phyloP scores from a whole-genome alignment of 2,888 invertebrate species.

The Eristalis arbustorum region DNA sequence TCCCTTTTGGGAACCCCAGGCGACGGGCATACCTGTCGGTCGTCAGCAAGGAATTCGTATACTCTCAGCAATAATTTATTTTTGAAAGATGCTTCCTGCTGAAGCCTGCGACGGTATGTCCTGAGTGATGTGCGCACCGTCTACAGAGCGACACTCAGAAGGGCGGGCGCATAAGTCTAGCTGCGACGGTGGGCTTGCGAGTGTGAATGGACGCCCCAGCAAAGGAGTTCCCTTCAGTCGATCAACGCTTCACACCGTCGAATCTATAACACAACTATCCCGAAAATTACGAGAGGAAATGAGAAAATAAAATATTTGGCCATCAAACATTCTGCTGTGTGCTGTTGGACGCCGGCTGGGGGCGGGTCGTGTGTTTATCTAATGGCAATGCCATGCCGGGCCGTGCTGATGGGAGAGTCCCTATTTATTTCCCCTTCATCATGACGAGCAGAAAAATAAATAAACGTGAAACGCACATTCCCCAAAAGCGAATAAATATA shows the following conservation, averaged over 20 bases:
- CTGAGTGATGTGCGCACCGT: not conserved
- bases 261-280: slow-evolving; percentile 35
- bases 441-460: slow-evolving; percentile 49
- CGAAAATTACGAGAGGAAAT: slow-evolving; percentile 40
- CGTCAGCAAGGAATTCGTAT: not conserved
- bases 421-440: slow-evolving; percentile 51
- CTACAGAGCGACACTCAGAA: not conserved
- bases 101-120: not conserved
- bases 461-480: slow-evolving; percentile 46
- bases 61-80: slow-evolving; percentile 21
- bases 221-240: not conserved
- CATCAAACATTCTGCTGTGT: slow-evolving; percentile 18
- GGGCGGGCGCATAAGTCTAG: not conserved
- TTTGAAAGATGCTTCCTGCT: slow-evolving; percentile 24
- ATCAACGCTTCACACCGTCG: not conserved
- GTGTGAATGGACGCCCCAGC: not conserved
- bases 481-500: slow-evolving; percentile 27
- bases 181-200: not conserved
- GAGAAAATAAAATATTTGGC: slow-evolving; percentile 52
- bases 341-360: not conserved
- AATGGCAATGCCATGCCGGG: not conserved
- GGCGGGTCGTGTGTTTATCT: not conserved
- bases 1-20: not conserved
- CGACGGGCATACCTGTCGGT: not conserved
- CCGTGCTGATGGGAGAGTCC: slow-evolving; percentile 24